Conservation (phyloP, 2,113 vertebrate species). For the Crotalus helleri region DNA sequence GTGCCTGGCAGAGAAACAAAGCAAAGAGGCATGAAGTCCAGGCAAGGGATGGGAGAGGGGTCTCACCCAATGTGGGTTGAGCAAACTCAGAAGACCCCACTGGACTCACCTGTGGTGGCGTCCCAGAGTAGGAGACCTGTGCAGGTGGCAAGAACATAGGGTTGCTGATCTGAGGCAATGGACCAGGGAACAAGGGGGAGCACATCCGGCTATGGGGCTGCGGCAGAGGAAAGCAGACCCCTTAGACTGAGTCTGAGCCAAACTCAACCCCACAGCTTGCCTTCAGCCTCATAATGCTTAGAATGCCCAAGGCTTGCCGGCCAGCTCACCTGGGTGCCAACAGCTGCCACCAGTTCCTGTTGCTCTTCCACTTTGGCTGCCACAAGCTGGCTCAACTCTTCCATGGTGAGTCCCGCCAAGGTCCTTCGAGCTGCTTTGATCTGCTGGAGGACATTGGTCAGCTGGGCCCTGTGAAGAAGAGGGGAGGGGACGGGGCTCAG, state of each 20-base stretch:
- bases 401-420: slow-evolving; percentile 86
- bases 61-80: background rate
- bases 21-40: background rate
- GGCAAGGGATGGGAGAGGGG: background rate
- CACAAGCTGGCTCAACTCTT: slow-evolving; percentile 83
- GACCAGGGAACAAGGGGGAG: slow-evolving; percentile 67
- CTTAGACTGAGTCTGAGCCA: background rate
- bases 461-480: slow-evolving; percentile 68
- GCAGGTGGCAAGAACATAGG: slow-evolving; percentile 73
- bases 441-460: slow-evolving; percentile 86
- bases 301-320: fast-evolving
- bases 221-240: slow-evolving; percentile 30
- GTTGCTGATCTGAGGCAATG: slow-evolving; percentile 69
- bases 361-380: slow-evolving; percentile 71
- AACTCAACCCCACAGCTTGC: background rate
- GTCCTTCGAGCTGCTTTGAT: slow-evolving; percentile 88
- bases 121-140: slow-evolving; percentile 68
- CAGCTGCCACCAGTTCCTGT: slow-evolving; percentile 65
- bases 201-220: slow-evolving; percentile 72
- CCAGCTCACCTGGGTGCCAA: slow-evolving; percentile 58
- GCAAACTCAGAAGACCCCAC: too few relatives aligned
- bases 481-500: background rate
- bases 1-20: slow-evolving; percentile 25
- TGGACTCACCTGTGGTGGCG: slow-evolving; percentile 68
- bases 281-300: background rate